These are phyloP conservation scores for Fregata magnificens DNA, from an alignment of 2,113 vertebrate genomes.

Conservation along the genomic window DNA sequence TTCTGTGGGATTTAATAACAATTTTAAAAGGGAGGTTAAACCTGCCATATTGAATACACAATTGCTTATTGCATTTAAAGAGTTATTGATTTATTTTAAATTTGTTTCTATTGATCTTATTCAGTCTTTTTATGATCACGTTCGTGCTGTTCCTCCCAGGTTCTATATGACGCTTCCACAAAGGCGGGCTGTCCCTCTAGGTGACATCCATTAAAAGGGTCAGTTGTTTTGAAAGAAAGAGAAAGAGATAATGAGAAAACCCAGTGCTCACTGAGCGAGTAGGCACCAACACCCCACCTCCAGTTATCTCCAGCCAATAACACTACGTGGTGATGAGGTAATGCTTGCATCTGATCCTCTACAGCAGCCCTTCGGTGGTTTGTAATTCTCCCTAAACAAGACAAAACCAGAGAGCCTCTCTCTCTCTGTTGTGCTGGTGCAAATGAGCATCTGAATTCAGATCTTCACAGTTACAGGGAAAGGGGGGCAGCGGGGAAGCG, in stretches of 20 bases:
- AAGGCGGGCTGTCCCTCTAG: not conserved
- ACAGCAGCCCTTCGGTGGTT: not conserved
- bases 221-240: not conserved
- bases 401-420: not conserved
- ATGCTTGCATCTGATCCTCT: not conserved
- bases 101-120: not conserved
- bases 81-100: not conserved
- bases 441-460: not conserved
- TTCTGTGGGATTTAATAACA: not conserved
- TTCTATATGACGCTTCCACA: not conserved
- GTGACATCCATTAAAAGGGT: slow-evolving; percentile 25
- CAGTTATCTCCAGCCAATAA: slow-evolving; percentile 48
- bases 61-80: not conserved
- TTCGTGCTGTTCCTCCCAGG: not conserved
- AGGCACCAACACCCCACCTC: not conserved
- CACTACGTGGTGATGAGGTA: not conserved
- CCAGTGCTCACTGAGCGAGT: not conserved
- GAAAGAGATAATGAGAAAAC: slow-evolving; percentile 35
- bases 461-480: not conserved
- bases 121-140: not conserved
- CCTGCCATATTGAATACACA: not conserved
- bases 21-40: not conserved
- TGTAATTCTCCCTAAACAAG: not conserved
- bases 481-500: not conserved
- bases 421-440: not conserved